Base-by-base conservation (phyloP, 2,113 vertebrate genomes). In the Nannobrachium achirus region DNA sequence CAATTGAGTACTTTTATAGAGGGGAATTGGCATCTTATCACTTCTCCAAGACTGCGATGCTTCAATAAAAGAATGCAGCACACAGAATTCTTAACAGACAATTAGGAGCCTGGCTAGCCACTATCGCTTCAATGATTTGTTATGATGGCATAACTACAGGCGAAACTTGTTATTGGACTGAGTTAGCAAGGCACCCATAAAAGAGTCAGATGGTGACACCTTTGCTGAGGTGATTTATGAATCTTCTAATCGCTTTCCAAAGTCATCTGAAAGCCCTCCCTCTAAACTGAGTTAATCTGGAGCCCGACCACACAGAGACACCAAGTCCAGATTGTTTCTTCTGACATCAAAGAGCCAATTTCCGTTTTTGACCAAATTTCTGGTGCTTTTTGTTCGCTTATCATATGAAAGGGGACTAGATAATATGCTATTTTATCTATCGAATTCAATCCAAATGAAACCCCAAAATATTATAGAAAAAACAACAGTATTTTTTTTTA, bases 91-190 rank as follows among this genome's bases (percentile, higher is more conserved):
- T 89, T 89, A 89, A 90, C 88, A 88, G 87, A 92, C 89, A 90
- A 91, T 91, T 88, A 91, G 87, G 78, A 91, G 85, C 60, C 87
- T 87, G 90, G 88, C 88, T 88, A 53, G 80, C 87, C 50, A 59
- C 88, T 78, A 69, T 85, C 66, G 86, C 88, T 89, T 90, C 89
- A 88, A 84, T 90, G 88, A 89, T 91, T 88, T 86, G 87, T 78
- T 87, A 74, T 81, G 90, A 92, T 92, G 91, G 89, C 90, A 92
- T 82, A 89, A 90, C 89, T 92, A 92, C 90, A 91, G 88, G 89
- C 89, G 84, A 92, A 92, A 91, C 89, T 91, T 90, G 90, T 90
- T 88, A 80, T 92, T 92, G 91, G 89, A 91, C 68, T 18, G 65
- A 88, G 85, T 89, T 89, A 84, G 89, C 81, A 90, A 86, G 89